Percentiles rank a stretch among this genome's conserved stretches.
Evolutionary conservation across 2,797 vertebrate genomes (phyloP).

Genomic region (Falco biarmicus): DNA sequence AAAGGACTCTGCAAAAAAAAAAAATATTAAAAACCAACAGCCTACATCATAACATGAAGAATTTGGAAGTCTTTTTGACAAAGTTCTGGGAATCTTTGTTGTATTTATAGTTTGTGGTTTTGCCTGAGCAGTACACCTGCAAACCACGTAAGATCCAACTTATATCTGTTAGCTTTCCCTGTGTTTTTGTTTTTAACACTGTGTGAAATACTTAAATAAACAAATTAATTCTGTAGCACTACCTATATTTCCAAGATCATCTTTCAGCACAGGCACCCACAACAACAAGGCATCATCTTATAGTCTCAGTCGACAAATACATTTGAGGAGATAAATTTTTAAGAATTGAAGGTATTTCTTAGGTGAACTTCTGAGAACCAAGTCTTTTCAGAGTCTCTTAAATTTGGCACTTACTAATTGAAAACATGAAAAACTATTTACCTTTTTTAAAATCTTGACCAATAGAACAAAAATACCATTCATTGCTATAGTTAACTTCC

Average conservation of each 20-base stretch:
- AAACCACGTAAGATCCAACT: neutral
- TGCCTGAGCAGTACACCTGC: constrained; percentile 22
- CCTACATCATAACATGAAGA: neutral
- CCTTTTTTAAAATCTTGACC: neutral
- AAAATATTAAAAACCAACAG: neutral
- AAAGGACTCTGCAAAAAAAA: neutral
- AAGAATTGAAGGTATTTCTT: neutral
- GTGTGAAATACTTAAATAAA: neutral
- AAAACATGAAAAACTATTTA: neutral
- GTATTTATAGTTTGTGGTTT: neutral
- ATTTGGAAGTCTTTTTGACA: neutral
- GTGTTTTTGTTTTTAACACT: neutral
- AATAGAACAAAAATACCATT: neutral
- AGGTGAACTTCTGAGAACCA: neutral
- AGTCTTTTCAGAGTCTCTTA: neutral
- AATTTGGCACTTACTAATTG: neutral
- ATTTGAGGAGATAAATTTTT: neutral
- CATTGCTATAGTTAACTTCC: neutral
- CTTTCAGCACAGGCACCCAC: neutral
- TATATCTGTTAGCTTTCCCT: neutral
- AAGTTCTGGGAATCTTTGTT: neutral
- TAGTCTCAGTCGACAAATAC: neutral
- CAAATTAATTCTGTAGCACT: neutral
- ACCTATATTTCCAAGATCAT: neutral
- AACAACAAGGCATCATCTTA: neutral